Percentiles rank a stretch among this genome's conserved stretches.
Conservation (phyloP, 2,797 vertebrate genomes). For the Anisognathus igniventris region DNA sequence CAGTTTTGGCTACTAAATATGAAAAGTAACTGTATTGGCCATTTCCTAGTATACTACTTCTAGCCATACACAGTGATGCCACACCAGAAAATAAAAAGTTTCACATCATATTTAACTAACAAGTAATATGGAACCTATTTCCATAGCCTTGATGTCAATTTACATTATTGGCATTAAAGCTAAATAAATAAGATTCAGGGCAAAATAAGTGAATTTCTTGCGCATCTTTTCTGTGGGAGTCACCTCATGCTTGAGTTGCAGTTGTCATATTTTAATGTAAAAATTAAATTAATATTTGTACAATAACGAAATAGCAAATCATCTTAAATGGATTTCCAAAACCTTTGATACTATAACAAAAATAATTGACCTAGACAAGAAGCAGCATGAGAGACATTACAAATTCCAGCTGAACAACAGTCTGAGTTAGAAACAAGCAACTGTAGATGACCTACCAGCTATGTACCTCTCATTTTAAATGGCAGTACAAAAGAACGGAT, state of each 20-base stretch:
- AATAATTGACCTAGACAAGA: not conserved
- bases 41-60: not conserved
- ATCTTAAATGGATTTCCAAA: not conserved
- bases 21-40: not conserved
- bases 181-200: not conserved
- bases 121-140: not conserved
- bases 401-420: not conserved
- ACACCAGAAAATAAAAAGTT: not conserved
- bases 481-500: not conserved
- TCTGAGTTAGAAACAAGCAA: not conserved
- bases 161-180: not conserved
- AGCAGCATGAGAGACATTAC: not conserved
- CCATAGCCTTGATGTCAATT: not conserved
- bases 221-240: not conserved
- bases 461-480: not conserved
- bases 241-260: not conserved
- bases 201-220: not conserved
- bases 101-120: not conserved
- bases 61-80: not conserved
- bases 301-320: not conserved
- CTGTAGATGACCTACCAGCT: not conserved
- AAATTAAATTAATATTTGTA: not conserved
- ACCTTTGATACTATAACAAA: not conserved
- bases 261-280: not conserved
- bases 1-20: not conserved